A percentile compares a stretch with the other conserved stretches of the same genome.
Evolutionary conservation across 2,888 invertebrate species (phyloP).

Genomic region (Tetragnatha montana): DNA sequence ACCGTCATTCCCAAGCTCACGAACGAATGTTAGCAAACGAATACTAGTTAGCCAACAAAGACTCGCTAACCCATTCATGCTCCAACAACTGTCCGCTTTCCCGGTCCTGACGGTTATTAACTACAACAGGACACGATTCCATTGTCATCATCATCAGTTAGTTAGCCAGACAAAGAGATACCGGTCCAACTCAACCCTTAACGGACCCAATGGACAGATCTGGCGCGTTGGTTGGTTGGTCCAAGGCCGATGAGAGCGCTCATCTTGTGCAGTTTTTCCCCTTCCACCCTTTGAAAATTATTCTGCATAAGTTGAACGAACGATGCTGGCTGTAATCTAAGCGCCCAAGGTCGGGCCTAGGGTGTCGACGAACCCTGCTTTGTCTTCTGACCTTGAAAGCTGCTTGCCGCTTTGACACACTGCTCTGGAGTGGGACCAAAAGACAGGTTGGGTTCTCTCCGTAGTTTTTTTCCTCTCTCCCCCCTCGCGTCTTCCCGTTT

Average conservation of each 20-base stretch:
- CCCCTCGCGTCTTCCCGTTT: not conserved
- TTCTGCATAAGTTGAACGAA: constrained; percentile 63
- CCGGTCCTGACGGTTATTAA: too few species aligned
- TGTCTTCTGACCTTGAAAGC: constrained; percentile 63
- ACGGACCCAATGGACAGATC: too few species aligned
- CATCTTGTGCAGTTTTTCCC: constrained; percentile 21
- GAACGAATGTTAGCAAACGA: too few species aligned
- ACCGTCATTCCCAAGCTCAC: too few species aligned
- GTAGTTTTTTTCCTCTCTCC: constrained; percentile 21
- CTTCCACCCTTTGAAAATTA: constrained; percentile 51
- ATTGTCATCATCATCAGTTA: too few species aligned
- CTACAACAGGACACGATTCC: too few species aligned
- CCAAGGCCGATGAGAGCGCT: constrained; percentile 17
- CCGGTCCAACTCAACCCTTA: too few species aligned
- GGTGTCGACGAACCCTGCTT: constrained; percentile 66
- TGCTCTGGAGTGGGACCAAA: constrained; percentile 67
- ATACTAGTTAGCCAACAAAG: too few species aligned
- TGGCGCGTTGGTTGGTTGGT: too few species aligned
- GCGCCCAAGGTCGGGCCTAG: constrained; percentile 57
- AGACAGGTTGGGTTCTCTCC: constrained; percentile 60
- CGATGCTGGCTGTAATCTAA: constrained; percentile 21
- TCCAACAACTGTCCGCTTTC: too few species aligned
- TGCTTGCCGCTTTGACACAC: constrained; percentile 64
- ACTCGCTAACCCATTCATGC: too few species aligned
- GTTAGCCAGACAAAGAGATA: too few species aligned